Base-by-base conservation (phyloP, 2,888 invertebrate genomes). In the Drosophila imparisetae region DNA sequence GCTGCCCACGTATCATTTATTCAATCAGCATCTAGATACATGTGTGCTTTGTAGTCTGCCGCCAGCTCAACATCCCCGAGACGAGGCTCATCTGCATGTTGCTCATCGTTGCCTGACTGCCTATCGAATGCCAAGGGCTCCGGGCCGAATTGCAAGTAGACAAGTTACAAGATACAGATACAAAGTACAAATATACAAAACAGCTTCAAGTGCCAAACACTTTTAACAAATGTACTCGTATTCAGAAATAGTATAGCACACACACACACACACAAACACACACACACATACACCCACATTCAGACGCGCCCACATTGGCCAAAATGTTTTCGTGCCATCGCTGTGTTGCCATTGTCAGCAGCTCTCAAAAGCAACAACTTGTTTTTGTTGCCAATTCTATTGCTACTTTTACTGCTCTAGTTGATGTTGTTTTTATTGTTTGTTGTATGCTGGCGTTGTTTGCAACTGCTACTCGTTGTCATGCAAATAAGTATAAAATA, bases 401-500 rank as follows among this genome's bases (percentile, higher is more conserved):
- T 72, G 53, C 48, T 36, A 50, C 52, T 57, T 52, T 21, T 68
- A 60, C 32, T 49, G 32, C 21, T 71, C 40, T 45, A 49, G 45
- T 27, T 53, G 24, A 24, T 62, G 38, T 34, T 40, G 8, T n/a
- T 66, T n/a, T 40, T 66, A 32, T 52, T 62, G 52, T 61, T 59
- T 57, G 52, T 32, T 65, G 58, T 48, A 30, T 54, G 49, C 18
- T 63, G 57, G 66, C 73, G 53, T 66, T 77, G 63, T 61, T 61
- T 70, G 68, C 48, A 59, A 57, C 48, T 40, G 48, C 32, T 29
- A 29, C 66, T 67, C 76, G 80, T 76, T 75, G 68, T 72, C 75
- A 72, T 74, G 71, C 83, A 74, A 80, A 84, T 80, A 72, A 74
- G 75, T 79, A 79, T 75, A 74, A 82, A 83, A 79, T 74, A 86